Conservation (phyloP, 2,797 vertebrate species). For the Myripristis jacobus region DNA sequence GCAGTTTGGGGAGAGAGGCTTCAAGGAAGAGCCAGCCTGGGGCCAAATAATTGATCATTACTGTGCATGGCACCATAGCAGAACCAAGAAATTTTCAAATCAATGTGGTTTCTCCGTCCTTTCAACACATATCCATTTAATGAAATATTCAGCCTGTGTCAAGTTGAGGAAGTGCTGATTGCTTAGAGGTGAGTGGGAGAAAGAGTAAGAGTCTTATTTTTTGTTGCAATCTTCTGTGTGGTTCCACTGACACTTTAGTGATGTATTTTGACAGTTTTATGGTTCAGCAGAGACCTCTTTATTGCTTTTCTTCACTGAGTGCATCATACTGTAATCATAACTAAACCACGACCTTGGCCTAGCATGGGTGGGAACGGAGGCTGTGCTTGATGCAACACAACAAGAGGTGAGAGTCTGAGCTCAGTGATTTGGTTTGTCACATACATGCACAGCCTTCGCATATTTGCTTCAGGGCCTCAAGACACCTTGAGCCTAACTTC, state of each 20-base stretch:
- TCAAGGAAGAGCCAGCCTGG: slow-evolving; percentile 38
- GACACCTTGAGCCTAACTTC: neutral
- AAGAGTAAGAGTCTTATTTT: slow-evolving; percentile 35
- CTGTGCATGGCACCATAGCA: slow-evolving; percentile 36
- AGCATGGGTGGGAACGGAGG: slow-evolving; percentile 38
- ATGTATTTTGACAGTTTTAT: slow-evolving; percentile 79
- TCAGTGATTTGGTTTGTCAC: slow-evolving; percentile 36
- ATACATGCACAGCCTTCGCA: slow-evolving; percentile 14
- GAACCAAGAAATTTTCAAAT: slow-evolving; percentile 57
- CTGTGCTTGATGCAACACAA: slow-evolving; percentile 55
- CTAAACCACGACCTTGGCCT: slow-evolving; percentile 74
- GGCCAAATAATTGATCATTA: slow-evolving; percentile 75
- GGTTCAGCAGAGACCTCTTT: slow-evolving; percentile 70
- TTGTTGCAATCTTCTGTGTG: slow-evolving; percentile 42
- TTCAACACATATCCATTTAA: slow-evolving; percentile 54
- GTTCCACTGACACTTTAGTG: slow-evolving; percentile 69
- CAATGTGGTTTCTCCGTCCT: slow-evolving; percentile 56
- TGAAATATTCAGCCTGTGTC: slow-evolving; percentile 60
- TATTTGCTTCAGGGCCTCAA: slow-evolving; percentile 1
- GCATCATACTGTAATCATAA: slow-evolving; percentile 76
- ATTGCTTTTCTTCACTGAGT: slow-evolving; percentile 69
- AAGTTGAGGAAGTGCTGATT: slow-evolving; percentile 47
- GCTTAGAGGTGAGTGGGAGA: slow-evolving; percentile 39
- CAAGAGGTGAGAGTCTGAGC: slow-evolving; percentile 20
- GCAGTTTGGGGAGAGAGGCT: slow-evolving; percentile 29